Base-by-base conservation (phyloP, 2,797 vertebrate species). In the Synanceia verrucosa region DNA sequence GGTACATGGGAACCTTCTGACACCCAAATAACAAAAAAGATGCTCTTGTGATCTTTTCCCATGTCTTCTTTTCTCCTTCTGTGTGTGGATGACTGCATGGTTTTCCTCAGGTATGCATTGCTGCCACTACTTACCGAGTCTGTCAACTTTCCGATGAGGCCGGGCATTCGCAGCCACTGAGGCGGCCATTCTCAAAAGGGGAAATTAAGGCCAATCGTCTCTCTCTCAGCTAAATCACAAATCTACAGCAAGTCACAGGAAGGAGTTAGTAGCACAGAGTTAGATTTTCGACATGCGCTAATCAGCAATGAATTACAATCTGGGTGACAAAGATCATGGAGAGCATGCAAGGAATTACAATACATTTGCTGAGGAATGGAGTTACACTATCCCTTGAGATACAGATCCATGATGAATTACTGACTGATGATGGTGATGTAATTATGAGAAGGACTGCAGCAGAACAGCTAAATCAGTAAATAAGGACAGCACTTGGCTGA, bases 151-250 rank as follows among this genome's bases (percentile, higher is more conserved):
- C 79, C 39, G 93, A 47, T 64, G 92, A 78, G 93, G 72, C 77
- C 83, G 82, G 89, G 88, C 59, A 83, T 77, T 85, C 66, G 93
- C 92, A 86, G 92, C 92, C 85, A 93, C 86, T 85, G 93, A 91
- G 89, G 1, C 83, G 90, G 96, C 95, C 97, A 99, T 99, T 95
- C 95, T 96, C 96, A 95, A 94, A 84, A 93, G 94, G 80, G 87
- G 95, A 91, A 92, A 93, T 94, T 95, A 96, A 96, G 92, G 93
- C 91, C 90, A 94, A 89, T 90, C 88, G 85, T 94, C 92, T 91
- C 95, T 91, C 95, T 78, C 94, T 86, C 94, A 95, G 93, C 93
- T 95, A 97, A 94, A 94, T 96, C 96, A 98, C 85, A 95, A 96
- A 93, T 94, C 96, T 96, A 98, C 86, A 93, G 95, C 91, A 94